Evolutionary conservation across 2,113 vertebrate species (phyloP).

Genomic region (Otocyon megalotis): DNA sequence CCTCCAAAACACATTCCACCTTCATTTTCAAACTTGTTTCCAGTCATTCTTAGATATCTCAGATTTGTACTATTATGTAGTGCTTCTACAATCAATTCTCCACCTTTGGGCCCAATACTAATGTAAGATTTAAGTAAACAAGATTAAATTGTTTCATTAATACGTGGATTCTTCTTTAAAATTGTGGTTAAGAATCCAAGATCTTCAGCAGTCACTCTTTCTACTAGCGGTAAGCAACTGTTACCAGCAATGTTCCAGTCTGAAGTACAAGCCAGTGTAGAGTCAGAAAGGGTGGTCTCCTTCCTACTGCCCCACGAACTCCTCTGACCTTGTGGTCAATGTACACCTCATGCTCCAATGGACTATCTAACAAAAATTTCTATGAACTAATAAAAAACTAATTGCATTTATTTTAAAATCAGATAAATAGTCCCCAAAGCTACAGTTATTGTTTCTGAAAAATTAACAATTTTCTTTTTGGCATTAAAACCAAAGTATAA

Average conservation of each 20-base stretch:
- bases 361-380: not conserved
- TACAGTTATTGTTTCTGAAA: slow-evolving; percentile 43
- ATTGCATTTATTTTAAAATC: slow-evolving; percentile 16
- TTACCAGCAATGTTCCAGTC: slow-evolving; percentile 87
- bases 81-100: slow-evolving; percentile 87
- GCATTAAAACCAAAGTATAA: slow-evolving; percentile 27
- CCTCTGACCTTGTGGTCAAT: not conserved
- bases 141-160: slow-evolving; percentile 86
- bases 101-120: slow-evolving; percentile 88
- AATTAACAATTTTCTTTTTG: slow-evolving; percentile 12
- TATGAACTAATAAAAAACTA: slow-evolving; percentile 36
- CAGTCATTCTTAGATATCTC: slow-evolving; percentile 88
- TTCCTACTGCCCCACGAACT: not conserved
- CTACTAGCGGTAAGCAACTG: slow-evolving; percentile 70
- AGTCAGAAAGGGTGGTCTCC: not conserved
- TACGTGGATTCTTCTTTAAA: slow-evolving; percentile 69
- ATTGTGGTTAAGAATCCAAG: slow-evolving; percentile 80
- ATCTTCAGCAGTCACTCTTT: slow-evolving; percentile 86
- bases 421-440: slow-evolving; percentile 4
- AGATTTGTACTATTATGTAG: slow-evolving; percentile 87
- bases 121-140: slow-evolving; percentile 89
- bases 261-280: not conserved
- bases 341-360: not conserved
- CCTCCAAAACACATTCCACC: slow-evolving; percentile 89
- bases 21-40: slow-evolving; percentile 90